These are phyloP conservation scores for Eulimnadia texana DNA, from an alignment of 1,140 invertebrate genomes.

Conservation along the genomic window DNA sequence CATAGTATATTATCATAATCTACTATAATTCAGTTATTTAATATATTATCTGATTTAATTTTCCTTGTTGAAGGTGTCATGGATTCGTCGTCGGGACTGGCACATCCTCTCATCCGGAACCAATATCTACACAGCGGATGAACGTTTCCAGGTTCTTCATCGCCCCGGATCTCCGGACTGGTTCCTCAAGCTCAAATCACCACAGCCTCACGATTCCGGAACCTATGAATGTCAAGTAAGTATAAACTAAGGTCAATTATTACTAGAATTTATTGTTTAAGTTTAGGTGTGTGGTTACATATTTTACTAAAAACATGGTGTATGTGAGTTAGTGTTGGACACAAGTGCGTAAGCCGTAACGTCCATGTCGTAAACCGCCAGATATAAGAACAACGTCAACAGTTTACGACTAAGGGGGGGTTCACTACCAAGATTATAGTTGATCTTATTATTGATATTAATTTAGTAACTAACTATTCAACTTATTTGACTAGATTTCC, in stretches of 20 bases:
- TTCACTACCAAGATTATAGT: too few species aligned
- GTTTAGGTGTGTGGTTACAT: neutral
- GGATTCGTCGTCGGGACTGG: conserved; percentile 33
- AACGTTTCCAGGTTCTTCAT: conserved; percentile 31
- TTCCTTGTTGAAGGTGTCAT: conserved; percentile 35
- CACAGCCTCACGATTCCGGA: conserved; percentile 34
- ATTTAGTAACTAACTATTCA: neutral
- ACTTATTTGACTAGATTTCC: conserved; percentile 47
- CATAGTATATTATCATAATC: too few species aligned
- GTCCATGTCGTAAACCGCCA: too few species aligned
- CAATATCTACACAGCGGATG: conserved; percentile 32
- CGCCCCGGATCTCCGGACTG: conserved; percentile 35
- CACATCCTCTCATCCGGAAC: conserved; percentile 33
- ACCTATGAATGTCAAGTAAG: conserved; percentile 38
- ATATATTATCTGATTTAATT: too few species aligned
- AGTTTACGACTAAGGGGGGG: too few species aligned
- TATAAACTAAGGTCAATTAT: neutral
- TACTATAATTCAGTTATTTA: too few species aligned
- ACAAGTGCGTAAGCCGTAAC: too few species aligned
- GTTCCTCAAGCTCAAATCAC: conserved; percentile 38
- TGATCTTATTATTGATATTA: too few species aligned
- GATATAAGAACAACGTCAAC: too few species aligned
- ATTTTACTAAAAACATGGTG: neutral
- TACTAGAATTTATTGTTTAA: neutral
- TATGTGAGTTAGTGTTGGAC: too few species aligned